Evolutionary conservation across 2,113 vertebrate genomes (phyloP).

Genomic region (Percopsis transmontana): DNA sequence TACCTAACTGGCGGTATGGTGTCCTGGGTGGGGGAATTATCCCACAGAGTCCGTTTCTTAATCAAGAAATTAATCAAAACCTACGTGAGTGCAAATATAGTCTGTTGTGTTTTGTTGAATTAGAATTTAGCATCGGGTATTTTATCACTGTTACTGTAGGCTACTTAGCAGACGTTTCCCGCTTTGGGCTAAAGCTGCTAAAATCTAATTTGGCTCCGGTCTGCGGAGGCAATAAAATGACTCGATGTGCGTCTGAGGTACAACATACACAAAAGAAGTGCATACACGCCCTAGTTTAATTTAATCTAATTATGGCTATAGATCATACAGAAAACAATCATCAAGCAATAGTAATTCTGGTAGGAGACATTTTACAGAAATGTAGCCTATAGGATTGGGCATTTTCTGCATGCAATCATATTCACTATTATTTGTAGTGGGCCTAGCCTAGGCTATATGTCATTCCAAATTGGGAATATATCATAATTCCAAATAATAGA

Average conservation of each 20-base stretch:
- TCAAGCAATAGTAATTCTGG: constrained; percentile 16
- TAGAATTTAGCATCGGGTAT: neutral
- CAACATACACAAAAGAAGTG: constrained; percentile 55
- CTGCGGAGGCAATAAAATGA: constrained; percentile 52
- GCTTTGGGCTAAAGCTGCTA: constrained; percentile 8
- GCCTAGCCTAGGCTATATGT: no score
- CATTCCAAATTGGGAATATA: no score
- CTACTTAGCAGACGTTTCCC: no score
- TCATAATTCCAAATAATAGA: no score
- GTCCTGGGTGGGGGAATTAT: constrained; percentile 26
- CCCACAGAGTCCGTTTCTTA: constrained; percentile 34
- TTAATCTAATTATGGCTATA: constrained; percentile 59
- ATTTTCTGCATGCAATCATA: no score
- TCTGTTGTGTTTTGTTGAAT: constrained; percentile 1
- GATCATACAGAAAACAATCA: constrained; percentile 43
- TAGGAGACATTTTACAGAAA: no score
- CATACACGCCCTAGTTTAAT: constrained; percentile 47
- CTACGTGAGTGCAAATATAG: constrained; percentile 20
- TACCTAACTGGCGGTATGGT: constrained; percentile 9
- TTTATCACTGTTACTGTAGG: neutral
- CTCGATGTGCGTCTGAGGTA: constrained; percentile 64
- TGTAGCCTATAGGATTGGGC: no score
- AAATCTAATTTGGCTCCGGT: constrained; percentile 39
- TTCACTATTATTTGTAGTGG: no score
- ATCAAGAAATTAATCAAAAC: constrained; percentile 56